Percentiles rank a stretch among this genome's conserved stretches.
These are phyloP conservation scores for Alligator mississippiensis DNA, from an alignment of 2,113 vertebrate species.

Conservation along the genomic window DNA sequence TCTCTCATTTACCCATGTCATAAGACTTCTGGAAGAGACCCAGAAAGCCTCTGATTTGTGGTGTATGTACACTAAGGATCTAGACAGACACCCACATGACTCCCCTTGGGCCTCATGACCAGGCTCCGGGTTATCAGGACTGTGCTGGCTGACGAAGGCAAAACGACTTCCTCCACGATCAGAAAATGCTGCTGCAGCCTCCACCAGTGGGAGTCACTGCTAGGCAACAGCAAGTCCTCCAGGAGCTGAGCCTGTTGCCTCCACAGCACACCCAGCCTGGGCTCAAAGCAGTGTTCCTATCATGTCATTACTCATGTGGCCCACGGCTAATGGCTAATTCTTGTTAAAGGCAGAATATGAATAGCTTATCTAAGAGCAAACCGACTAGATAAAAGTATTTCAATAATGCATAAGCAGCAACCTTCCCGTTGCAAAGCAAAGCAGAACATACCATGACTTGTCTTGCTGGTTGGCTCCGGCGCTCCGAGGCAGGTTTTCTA, in stretches of 20 bases:
- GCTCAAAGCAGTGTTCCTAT: not conserved
- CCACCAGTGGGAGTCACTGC: not conserved
- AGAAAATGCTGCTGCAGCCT: not conserved
- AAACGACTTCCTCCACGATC: not conserved
- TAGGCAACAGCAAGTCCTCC: not conserved
- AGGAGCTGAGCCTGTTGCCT: not conserved
- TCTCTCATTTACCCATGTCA: not conserved
- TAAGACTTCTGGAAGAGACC: not conserved
- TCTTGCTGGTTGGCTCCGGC: constrained; percentile 83
- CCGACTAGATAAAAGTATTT: constrained; percentile 11
- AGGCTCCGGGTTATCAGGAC: not conserved
- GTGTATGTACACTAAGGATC: not conserved
- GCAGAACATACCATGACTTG: constrained; percentile 87
- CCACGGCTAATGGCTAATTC: not conserved
- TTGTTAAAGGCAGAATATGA: constrained; percentile 18
- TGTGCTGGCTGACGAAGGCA: not conserved
- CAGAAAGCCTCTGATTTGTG: not conserved
- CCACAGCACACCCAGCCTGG: not conserved
- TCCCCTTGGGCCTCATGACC: not conserved
- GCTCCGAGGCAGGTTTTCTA: constrained; percentile 87
- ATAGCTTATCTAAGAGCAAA: constrained; percentile 57
- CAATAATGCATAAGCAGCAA: constrained; percentile 24
- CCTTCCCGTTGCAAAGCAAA: constrained; percentile 29
- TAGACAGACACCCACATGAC: not conserved
- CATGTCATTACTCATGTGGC: not conserved